Base-by-base conservation (phyloP, 2,888 invertebrate genomes). In the Sphaeridia pumilis region DNA sequence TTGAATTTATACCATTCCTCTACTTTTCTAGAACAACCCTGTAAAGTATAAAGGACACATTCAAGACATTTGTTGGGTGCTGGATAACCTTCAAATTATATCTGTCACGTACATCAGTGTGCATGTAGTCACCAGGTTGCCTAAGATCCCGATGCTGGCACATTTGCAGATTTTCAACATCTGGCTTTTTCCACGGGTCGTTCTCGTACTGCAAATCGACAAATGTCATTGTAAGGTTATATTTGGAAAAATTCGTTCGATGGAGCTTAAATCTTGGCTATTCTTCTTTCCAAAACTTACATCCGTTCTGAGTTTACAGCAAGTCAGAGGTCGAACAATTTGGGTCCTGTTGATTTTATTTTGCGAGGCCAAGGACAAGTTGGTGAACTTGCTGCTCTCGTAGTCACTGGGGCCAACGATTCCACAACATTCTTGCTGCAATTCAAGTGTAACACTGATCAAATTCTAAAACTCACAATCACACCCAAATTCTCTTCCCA, bases 1-100 rank as follows among this genome's bases (percentile, higher is more conserved):
- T 75, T 72, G 38, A 67, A 65, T 43, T 70, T 67, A 36, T 74
- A 68, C 74, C 74, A 75, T 44, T 65, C 63, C 21, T 68, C 67
- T 47, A 75, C 67, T 57, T 70, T 69, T 1, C 65, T 66, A 24
- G 72, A 69, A 63, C 76, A 76, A 7, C 75, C 75, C 75, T 76
- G 61, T 1, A 63, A 57, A 49, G 3, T 20, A 65, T 67, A 69
- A 70, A 70, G 2, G 69, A 69, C 56, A 69, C 69, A 63, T 71
- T 69, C 49, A 38, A 38, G 31, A 31, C 31, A 31, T 31, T 10
- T 14, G 31, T 31, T 14, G 14, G 7, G 31, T n/a, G 31, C 7
- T 31, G 31, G 31, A 31, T 7, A 31, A 31, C 31, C 14, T 7
- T 31, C 10, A 31, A 31, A 31, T n/a, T n/a, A n/a, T n/a, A n/a